Conservation (phyloP, 2,113 vertebrate species). For the Neodontobutis hainanensis region DNA sequence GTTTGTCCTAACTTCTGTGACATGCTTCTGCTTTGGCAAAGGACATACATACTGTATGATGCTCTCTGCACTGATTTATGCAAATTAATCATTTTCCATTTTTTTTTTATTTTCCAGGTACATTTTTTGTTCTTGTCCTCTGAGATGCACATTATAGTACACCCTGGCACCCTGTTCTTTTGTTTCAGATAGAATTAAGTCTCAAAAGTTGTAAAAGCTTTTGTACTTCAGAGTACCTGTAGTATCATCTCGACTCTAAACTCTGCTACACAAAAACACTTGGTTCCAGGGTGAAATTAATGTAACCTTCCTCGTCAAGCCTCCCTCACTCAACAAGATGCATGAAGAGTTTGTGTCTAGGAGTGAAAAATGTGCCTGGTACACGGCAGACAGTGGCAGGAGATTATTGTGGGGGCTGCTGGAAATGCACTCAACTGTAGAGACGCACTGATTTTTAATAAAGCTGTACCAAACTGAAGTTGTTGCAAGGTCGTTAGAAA, state of each 20-base stretch:
- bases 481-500: background rate
- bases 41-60: too few species aligned
- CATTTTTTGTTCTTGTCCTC: too few species aligned
- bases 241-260: too few species aligned
- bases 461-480: constrained; percentile 1
- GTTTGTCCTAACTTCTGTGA: too few species aligned
- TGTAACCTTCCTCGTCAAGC: constrained; percentile 7
- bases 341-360: background rate
- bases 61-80: too few species aligned
- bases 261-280: background rate
- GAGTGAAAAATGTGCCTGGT: background rate
- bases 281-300: constrained; percentile 2
- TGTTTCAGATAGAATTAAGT: background rate
- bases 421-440: background rate
- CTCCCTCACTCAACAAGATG: background rate
- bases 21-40: too few species aligned
- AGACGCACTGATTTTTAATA: background rate
- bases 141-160: too few species aligned
- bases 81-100: too few species aligned
- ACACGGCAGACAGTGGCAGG: background rate
- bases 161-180: too few species aligned
- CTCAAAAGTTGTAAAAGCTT: constrained; percentile 6
- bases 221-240: background rate
- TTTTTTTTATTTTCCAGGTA: too few species aligned
- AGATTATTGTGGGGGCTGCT: background rate